Conservation (phyloP, 2,797 vertebrate genomes). For the Enteromius fasciolatus region DNA sequence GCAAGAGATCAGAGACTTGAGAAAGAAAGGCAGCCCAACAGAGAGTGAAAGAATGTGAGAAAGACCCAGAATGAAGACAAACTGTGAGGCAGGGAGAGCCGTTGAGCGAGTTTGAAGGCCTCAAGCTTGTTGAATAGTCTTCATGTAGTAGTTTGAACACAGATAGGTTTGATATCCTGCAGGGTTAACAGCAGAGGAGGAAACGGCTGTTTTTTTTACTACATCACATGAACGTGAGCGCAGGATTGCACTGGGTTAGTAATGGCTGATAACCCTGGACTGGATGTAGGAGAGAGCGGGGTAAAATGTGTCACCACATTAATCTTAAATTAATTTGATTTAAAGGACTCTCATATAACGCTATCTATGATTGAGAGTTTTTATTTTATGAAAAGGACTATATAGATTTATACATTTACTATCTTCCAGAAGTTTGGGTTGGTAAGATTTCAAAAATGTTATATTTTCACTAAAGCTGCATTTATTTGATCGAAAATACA, state of each 20-base stretch:
- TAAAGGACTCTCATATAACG: background rate
- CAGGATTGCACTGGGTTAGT: background rate
- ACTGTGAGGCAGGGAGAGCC: constrained; percentile 9
- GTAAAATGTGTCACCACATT: background rate
- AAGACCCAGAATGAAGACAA: constrained; percentile 22
- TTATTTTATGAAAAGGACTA: background rate
- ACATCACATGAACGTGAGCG: background rate
- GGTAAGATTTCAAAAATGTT: background rate
- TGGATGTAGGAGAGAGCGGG: background rate
- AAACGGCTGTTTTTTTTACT: background rate
- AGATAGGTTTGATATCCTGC: constrained; percentile 16
- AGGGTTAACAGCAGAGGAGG: constrained; percentile 22
- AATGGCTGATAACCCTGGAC: background rate
- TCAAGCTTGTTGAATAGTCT: constrained; percentile 24
- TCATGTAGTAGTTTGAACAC: constrained; percentile 18
- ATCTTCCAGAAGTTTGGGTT: background rate
- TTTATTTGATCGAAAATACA: background rate
- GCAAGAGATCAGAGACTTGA: constrained; percentile 44
- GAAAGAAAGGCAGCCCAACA: background rate
- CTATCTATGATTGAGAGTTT: background rate
- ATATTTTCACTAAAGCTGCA: background rate
- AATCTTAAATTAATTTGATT: background rate
- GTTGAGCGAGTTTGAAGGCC: constrained; percentile 13
- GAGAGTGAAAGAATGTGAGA: constrained; percentile 19
- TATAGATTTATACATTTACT: background rate